Evolutionary conservation across 2,113 vertebrate species (phyloP).

Genomic region (Emydura subglobosa): DNA sequence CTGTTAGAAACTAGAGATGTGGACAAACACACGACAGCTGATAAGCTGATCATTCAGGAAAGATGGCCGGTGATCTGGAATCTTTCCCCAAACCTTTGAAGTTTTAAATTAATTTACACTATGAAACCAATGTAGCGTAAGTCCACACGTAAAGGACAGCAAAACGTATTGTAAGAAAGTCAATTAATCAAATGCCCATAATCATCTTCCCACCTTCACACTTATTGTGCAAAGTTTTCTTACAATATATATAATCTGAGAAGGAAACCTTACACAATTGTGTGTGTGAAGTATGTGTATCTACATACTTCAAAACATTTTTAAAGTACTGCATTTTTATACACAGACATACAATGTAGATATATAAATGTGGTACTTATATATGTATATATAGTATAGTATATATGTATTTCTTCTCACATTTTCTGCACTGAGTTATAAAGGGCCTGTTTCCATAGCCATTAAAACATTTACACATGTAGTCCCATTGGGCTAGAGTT

Average conservation of each 20-base stretch:
- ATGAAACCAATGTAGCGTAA: conserved; percentile 18
- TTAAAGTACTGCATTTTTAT: background rate
- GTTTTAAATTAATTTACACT: conserved; percentile 39
- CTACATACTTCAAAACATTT: background rate
- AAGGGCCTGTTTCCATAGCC: fast-evolving
- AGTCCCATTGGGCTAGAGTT: background rate
- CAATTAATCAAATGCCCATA: background rate
- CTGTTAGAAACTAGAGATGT: conserved; percentile 63
- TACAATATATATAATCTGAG: background rate
- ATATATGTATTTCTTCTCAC: background rate
- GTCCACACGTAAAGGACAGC: background rate
- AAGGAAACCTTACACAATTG: background rate
- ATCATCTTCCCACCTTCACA: background rate
- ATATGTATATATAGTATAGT: fast-evolving
- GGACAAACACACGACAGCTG: conserved; percentile 77
- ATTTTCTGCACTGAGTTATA: background rate
- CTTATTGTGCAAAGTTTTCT: background rate
- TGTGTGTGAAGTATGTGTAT: fast-evolving
- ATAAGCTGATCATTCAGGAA: conserved; percentile 64
- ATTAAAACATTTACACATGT: background rate
- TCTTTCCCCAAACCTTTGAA: conserved; percentile 79
- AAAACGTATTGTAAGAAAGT: background rate
- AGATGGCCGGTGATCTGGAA: conserved; percentile 76
- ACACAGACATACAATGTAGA: background rate
- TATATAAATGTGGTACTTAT: too few relatives aligned